Evolutionary conservation across 2,113 vertebrate species (phyloP).

Genomic region (Fulica atra): DNA sequence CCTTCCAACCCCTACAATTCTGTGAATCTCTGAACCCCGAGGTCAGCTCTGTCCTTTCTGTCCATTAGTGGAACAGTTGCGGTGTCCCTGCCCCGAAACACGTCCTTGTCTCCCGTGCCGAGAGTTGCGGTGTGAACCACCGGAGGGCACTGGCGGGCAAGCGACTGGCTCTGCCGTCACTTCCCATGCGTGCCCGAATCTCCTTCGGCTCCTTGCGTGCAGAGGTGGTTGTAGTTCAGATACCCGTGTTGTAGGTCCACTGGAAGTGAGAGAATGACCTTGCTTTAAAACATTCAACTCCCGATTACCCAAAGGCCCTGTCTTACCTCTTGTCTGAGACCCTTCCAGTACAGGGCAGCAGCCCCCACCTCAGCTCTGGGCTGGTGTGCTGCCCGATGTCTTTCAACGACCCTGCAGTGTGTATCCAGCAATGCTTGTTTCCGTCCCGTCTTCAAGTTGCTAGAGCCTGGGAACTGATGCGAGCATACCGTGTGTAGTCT

Average conservation of each 20-base stretch:
- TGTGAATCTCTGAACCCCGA: too few relatives aligned
- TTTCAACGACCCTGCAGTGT: background rate
- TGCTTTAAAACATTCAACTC: background rate
- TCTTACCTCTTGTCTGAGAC: background rate
- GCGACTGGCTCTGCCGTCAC: background rate
- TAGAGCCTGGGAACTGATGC: background rate
- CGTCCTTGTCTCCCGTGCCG: background rate
- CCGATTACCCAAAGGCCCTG: background rate
- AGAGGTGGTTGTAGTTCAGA: background rate
- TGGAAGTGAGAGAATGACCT: background rate
- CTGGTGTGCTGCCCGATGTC: background rate
- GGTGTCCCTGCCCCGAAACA: background rate
- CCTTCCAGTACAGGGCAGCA: background rate
- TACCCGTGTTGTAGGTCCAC: background rate
- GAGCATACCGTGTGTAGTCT: background rate
- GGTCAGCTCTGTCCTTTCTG: background rate
- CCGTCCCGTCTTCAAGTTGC: background rate
- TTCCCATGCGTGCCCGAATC: background rate
- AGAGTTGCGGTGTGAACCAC: background rate
- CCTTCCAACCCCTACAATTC: too few relatives aligned
- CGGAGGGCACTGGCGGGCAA: conserved; percentile 39
- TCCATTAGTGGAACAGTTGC: background rate
- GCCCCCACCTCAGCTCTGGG: background rate
- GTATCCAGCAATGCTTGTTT: background rate
- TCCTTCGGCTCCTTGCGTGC: background rate